phyloP scores from a whole-genome alignment of 1,140 invertebrate species.

The Stegodyphus dumicola region DNA sequence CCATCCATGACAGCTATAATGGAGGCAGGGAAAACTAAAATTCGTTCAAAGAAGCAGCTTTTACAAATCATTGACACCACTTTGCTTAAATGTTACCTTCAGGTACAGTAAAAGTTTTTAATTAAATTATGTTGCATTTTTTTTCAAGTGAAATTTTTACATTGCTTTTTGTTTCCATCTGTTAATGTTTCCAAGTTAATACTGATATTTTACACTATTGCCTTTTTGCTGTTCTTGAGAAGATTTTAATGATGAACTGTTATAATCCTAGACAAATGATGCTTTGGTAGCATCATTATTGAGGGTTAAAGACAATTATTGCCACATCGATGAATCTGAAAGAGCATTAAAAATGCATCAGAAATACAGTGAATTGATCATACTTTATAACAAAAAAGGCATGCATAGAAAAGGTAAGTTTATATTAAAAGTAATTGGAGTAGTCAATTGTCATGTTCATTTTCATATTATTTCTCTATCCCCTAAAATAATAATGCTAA shows the following conservation, averaged over 20 bases:
- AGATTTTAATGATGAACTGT: neutral
- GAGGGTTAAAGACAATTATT: slow-evolving; percentile 87
- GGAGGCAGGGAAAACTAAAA: slow-evolving; percentile 69
- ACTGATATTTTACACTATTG: neutral
- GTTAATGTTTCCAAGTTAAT: neutral
- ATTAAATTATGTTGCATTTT: neutral
- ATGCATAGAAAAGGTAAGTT: slow-evolving; percentile 81
- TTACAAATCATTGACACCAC: slow-evolving; percentile 97
- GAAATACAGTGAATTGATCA: slow-evolving; percentile 93
- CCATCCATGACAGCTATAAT: slow-evolving; percentile 67
- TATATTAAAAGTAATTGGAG: neutral
- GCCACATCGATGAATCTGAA: slow-evolving; percentile 94
- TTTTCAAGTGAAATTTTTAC: neutral
- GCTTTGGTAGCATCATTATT: slow-evolving; percentile 90
- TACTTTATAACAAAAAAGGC: slow-evolving; percentile 93
- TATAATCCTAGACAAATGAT: slow-evolving; percentile 84
- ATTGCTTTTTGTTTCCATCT: neutral
- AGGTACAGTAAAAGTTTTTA: slow-evolving; percentile 72
- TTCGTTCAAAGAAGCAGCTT: slow-evolving; percentile 74
- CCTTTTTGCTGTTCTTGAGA: too few relatives aligned
- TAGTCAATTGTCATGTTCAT: too few relatives aligned
- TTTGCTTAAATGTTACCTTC: slow-evolving; percentile 93
- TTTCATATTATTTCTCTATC: too few relatives aligned
- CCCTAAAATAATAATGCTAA: too few relatives aligned
- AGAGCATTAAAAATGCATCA: slow-evolving; percentile 85